These are phyloP conservation scores for Brienomyrus longianalis DNA, from an alignment of 2,113 vertebrate species.

Conservation along the genomic window DNA sequence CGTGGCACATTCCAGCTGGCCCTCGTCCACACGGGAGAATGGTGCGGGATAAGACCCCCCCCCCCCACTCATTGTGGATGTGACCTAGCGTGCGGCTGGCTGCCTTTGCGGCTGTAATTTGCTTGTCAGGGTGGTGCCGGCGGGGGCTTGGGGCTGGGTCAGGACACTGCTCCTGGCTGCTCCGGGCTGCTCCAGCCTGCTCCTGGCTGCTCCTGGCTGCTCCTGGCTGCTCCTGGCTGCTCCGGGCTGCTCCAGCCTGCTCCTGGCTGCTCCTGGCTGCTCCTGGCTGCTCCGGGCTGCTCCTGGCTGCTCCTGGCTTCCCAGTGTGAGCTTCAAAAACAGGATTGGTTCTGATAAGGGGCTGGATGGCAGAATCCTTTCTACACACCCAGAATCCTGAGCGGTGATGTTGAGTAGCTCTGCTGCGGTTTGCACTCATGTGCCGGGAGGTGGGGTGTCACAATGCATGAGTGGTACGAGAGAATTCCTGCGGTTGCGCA, in stretches of 20 bases:
- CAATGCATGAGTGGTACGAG: constrained; percentile 64
- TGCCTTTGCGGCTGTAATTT: background rate
- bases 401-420: constrained; percentile 48
- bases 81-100: background rate
- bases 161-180: background rate
- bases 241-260: no score
- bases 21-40: background rate
- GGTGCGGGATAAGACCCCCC: background rate
- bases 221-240: no score
- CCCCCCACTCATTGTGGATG: background rate
- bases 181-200: background rate
- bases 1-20: background rate
- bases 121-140: background rate
- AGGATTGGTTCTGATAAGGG: constrained; percentile 22
- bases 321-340: background rate
- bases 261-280: no score
- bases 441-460: constrained; percentile 55
- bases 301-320: background rate
- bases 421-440: constrained; percentile 48
- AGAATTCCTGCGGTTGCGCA: constrained; percentile 53
- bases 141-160: background rate
- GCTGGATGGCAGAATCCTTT: constrained; percentile 56
- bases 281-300: no score
- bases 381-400: constrained; percentile 44
- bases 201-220: no score